Evolutionary conservation across 2,888 invertebrate species (phyloP).

Genomic region (Sphaeridia pumilis): DNA sequence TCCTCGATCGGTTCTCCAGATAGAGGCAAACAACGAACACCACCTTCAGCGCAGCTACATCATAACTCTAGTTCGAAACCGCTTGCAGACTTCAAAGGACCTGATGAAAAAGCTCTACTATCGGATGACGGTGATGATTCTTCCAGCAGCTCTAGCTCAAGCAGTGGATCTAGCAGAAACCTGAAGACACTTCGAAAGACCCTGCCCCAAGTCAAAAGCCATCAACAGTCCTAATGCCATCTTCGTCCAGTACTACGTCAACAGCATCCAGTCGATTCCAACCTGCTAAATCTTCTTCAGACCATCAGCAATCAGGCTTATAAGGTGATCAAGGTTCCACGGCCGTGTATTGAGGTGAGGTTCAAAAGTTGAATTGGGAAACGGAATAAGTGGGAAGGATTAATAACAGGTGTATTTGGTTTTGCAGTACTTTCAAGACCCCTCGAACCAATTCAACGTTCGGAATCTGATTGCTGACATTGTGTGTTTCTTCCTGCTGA

Average conservation of each 20-base stretch:
- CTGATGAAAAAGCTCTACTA: too few species aligned
- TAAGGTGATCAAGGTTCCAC: slow-evolving; percentile 38
- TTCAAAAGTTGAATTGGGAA: too few species aligned
- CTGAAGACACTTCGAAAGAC: not conserved
- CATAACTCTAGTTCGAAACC: too few species aligned
- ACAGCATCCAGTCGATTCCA: not conserved
- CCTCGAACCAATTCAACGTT: slow-evolving; percentile 38
- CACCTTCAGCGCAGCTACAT: too few species aligned
- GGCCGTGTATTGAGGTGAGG: slow-evolving; percentile 40
- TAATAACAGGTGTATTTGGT: not conserved
- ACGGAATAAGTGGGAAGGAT: too few species aligned
- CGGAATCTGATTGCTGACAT: slow-evolving; percentile 41
- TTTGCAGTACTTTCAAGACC: slow-evolving; percentile 39
- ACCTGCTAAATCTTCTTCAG: slow-evolving; percentile 3
- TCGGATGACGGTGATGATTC: too few species aligned
- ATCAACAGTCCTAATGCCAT: slow-evolving; percentile 16
- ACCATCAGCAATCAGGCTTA: slow-evolving; percentile 40
- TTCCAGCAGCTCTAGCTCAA: slow-evolving; percentile 38
- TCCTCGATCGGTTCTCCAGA: too few species aligned
- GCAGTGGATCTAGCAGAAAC: slow-evolving; percentile 46
- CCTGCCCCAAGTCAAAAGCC: not conserved
- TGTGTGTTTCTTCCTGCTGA: slow-evolving; percentile 40
- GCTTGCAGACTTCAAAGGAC: too few species aligned
- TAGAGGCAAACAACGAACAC: too few species aligned
- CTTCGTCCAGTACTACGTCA: too few species aligned